These are phyloP conservation scores for Brachionus asplanchnoidis DNA, from an alignment of 1,140 invertebrate species.

Conservation along the genomic window DNA sequence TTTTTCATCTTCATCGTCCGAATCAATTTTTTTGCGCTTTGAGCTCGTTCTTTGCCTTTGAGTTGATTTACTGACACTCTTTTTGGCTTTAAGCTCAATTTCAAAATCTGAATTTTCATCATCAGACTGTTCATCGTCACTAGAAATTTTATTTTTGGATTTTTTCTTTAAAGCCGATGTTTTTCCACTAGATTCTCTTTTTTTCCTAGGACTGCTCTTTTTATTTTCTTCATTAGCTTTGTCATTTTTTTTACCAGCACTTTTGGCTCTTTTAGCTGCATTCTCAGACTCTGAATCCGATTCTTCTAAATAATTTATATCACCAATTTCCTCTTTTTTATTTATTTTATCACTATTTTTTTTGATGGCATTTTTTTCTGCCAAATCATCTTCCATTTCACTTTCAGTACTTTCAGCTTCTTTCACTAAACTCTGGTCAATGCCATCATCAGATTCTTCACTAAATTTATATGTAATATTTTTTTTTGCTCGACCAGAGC, in stretches of 20 bases:
- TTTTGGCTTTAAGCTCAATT: not conserved
- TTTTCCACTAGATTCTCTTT: not conserved
- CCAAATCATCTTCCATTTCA: not conserved
- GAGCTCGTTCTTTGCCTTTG: not conserved
- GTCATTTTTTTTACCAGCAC: not conserved
- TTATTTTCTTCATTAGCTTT: not conserved
- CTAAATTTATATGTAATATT: conserved; percentile 1
- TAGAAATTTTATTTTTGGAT: not conserved
- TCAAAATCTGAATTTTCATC: conserved; percentile 14
- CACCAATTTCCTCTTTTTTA: not conserved
- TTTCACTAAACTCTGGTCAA: not conserved
- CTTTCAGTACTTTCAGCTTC: not conserved
- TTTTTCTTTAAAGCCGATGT: not conserved
- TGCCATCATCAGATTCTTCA: not conserved
- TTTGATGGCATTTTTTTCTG: not conserved
- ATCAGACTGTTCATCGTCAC: not conserved
- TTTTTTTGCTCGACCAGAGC: conserved; percentile 3
- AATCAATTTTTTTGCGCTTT: not conserved
- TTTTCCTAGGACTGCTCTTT: not conserved
- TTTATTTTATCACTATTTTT: not conserved
- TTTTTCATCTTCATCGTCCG: not conserved
- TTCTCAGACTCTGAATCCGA: too few relatives aligned
- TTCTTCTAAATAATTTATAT: not conserved
- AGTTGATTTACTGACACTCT: not conserved
- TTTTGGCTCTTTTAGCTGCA: not conserved